These are phyloP conservation scores for Pavo muticus DNA, from an alignment of 2,113 vertebrate genomes.

Conservation along the genomic window DNA sequence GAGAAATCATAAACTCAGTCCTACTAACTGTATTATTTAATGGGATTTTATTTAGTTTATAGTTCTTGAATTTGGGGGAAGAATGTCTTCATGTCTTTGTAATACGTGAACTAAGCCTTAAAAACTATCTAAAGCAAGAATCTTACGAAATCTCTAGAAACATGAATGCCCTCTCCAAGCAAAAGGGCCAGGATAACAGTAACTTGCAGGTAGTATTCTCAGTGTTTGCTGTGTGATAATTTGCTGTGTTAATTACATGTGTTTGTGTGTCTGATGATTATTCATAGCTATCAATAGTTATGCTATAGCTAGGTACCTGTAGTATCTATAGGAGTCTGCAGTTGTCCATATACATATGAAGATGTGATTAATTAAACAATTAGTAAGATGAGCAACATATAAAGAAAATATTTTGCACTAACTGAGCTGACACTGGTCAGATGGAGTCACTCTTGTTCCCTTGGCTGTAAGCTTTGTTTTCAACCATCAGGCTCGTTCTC, in stretches of 20 bases:
- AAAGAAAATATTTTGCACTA: neutral
- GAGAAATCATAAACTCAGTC: neutral
- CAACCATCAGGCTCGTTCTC: neutral
- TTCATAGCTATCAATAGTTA: neutral
- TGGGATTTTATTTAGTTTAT: neutral
- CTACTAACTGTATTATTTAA: neutral
- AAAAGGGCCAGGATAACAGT: neutral
- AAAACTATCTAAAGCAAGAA: neutral
- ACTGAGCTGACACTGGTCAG: neutral
- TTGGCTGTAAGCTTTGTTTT: neutral
- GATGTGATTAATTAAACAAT: neutral
- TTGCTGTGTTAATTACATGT: neutral
- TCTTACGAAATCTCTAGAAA: neutral
- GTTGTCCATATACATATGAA: neutral
- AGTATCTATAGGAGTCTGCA: neutral
- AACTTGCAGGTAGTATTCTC: neutral
- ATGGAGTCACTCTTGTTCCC: neutral
- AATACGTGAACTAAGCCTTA: neutral
- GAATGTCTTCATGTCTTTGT: neutral
- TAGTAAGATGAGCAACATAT: neutral
- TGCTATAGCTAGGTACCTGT: neutral
- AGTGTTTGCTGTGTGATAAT: neutral
- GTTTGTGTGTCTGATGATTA: neutral
- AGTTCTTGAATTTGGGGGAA: neutral
- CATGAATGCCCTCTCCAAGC: neutral